phyloP scores from a whole-genome alignment of 2,888 invertebrate species.

The Drosophila dives region DNA sequence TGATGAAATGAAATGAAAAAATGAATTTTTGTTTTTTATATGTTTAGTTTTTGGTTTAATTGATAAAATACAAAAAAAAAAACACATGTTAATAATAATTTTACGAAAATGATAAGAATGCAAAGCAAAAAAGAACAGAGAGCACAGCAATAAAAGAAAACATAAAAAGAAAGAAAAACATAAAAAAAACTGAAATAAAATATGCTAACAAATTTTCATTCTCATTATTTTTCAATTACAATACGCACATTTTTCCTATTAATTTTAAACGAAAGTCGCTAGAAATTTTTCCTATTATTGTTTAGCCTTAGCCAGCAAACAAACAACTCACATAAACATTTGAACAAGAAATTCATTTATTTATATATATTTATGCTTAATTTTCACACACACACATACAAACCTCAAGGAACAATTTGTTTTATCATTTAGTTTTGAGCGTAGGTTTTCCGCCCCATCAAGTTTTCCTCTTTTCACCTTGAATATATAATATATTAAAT shows the following conservation, averaged over 20 bases:
- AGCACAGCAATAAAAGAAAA: slow-evolving; percentile 54
- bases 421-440: slow-evolving; percentile 44
- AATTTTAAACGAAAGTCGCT: slow-evolving; percentile 68
- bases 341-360: slow-evolving; percentile 67
- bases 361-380: slow-evolving; percentile 58
- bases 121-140: slow-evolving; percentile 59
- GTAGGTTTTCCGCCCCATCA: slow-evolving; percentile 13
- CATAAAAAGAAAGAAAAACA: slow-evolving; percentile 18
- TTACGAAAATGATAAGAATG: slow-evolving; percentile 47
- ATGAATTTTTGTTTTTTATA: slow-evolving; percentile 67
- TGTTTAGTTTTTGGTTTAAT: slow-evolving; percentile 69
- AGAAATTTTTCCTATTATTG: slow-evolving; percentile 72
- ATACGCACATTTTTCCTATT: slow-evolving; percentile 67
- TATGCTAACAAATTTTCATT: slow-evolving; percentile 54
- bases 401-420: slow-evolving; percentile 59
- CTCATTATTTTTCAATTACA: slow-evolving; percentile 51
- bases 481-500: slow-evolving; percentile 52
- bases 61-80: slow-evolving; percentile 51
- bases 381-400: slow-evolving; percentile 50
- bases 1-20: slow-evolving; percentile 57
- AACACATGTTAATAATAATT: slow-evolving; percentile 65
- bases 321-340: slow-evolving; percentile 46
- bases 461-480: slow-evolving; percentile 53
- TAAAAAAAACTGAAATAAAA: slow-evolving; percentile 19
- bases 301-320: slow-evolving; percentile 51